Evolutionary conservation across 2,113 vertebrate species (phyloP).

Genomic region (Propithecus coquereli): DNA sequence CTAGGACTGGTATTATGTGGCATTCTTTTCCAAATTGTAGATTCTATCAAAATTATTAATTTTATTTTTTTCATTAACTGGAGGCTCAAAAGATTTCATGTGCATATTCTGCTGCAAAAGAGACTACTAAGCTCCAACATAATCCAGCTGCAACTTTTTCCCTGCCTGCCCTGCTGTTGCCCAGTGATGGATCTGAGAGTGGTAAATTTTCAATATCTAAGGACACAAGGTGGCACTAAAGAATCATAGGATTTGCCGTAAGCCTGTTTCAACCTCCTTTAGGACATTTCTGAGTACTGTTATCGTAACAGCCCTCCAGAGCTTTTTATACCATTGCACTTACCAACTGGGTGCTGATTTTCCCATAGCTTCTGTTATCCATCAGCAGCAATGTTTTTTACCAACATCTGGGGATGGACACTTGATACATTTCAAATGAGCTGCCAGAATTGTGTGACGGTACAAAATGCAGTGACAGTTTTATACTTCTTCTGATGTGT

Average conservation of each 20-base stretch:
- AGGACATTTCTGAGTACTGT: not conserved
- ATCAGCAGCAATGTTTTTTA: not conserved
- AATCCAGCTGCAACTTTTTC: not conserved
- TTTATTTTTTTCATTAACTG: not conserved
- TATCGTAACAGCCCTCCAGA: not conserved
- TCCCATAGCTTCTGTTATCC: not conserved
- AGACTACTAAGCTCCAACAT: not conserved
- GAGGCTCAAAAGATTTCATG: not conserved
- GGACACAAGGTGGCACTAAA: conserved; percentile 57
- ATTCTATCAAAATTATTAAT: not conserved
- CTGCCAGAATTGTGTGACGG: not conserved
- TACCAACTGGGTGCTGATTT: not conserved
- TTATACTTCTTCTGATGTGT: not conserved
- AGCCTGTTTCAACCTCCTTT: not conserved
- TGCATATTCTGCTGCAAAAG: not conserved
- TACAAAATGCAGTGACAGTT: not conserved
- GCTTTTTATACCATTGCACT: not conserved
- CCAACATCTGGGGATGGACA: not conserved
- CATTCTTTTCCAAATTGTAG: not conserved
- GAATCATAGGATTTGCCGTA: not conserved
- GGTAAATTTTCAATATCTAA: not conserved
- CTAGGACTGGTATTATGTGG: not conserved
- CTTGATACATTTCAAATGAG: not conserved
- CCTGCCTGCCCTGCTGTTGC: not conserved
- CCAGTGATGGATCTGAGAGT: rapidly evolving